Evolutionary conservation across 2,888 invertebrate genomes (phyloP).

Genomic region (Acronicta aceris): DNA sequence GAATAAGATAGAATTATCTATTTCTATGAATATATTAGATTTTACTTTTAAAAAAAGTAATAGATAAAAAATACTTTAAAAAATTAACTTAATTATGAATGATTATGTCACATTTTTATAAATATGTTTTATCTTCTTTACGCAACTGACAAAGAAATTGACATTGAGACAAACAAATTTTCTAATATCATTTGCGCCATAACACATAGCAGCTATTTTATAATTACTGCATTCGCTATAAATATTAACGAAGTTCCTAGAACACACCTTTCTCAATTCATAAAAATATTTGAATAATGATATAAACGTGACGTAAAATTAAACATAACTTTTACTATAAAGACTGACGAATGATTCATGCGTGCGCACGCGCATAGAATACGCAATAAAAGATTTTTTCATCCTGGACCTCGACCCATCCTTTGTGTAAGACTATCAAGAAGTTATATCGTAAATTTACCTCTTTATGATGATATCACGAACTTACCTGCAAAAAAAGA

Average conservation of each 20-base stretch:
- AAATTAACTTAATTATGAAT: no score
- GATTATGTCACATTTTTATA: no score
- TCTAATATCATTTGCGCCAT: no score
- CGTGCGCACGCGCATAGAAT: constrained; percentile 39
- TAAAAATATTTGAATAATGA: constrained; percentile 9
- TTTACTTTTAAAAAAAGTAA: no score
- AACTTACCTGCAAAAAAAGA: constrained; percentile 66
- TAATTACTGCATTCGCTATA: no score
- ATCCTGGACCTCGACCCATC: constrained; percentile 3
- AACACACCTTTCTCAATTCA: constrained; percentile 2
- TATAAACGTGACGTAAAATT: constrained; percentile 36
- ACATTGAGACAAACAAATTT: no score
- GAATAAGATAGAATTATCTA: no score
- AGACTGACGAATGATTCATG: constrained; percentile 37
- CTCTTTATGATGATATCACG: constrained; percentile 56
- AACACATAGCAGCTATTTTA: no score
- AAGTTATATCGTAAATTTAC: constrained; percentile 58
- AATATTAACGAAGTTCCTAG: neutral
- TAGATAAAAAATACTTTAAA: no score
- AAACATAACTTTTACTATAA: constrained; percentile 31
- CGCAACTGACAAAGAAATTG: no score
- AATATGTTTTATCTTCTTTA: no score
- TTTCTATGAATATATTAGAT: no score
- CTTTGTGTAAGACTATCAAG: constrained; percentile 45
- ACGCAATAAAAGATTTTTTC: constrained; percentile 43